phyloP scores from a whole-genome alignment of 2,113 vertebrate genomes.

The Todiramphus chloris region DNA sequence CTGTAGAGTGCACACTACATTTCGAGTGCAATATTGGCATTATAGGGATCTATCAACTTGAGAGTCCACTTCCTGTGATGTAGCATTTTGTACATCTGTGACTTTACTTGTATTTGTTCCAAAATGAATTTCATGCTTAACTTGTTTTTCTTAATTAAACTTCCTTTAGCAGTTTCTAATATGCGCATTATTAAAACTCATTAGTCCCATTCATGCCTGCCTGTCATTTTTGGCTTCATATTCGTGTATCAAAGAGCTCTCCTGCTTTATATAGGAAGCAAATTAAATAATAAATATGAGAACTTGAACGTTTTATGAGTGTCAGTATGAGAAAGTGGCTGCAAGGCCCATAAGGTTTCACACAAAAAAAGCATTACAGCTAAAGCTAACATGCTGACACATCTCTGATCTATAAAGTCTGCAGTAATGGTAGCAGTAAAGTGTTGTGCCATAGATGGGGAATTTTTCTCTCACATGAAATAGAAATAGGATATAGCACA shows the following conservation, averaged over 20 bases:
- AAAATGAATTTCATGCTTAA: slow-evolving; percentile 79
- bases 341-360: slow-evolving; percentile 78
- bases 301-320: slow-evolving; percentile 71
- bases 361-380: slow-evolving; percentile 72
- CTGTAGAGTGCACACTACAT: not conserved
- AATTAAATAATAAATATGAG: slow-evolving; percentile 79
- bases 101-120: slow-evolving; percentile 65
- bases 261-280: slow-evolving; percentile 62
- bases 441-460: slow-evolving; percentile 63
- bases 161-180: slow-evolving; percentile 72
- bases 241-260: slow-evolving; percentile 53
- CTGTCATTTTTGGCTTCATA: slow-evolving; percentile 65
- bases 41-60: slow-evolving; percentile 7
- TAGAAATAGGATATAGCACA: slow-evolving; percentile 67
- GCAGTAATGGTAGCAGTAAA: slow-evolving; percentile 75
- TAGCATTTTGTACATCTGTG: slow-evolving; percentile 51
- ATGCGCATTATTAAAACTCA: slow-evolving; percentile 76
- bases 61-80: slow-evolving; percentile 54
- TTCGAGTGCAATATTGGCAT: slow-evolving; percentile 4
- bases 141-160: slow-evolving; percentile 82
- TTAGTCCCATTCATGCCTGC: slow-evolving; percentile 74
- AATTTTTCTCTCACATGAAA: slow-evolving; percentile 70
- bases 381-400: slow-evolving; percentile 76
- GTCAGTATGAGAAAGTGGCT: slow-evolving; percentile 71
- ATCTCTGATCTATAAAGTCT: slow-evolving; percentile 80